phyloP scores from a whole-genome alignment of 2,113 vertebrate species.

The Reinhardtius hippoglossoides region DNA sequence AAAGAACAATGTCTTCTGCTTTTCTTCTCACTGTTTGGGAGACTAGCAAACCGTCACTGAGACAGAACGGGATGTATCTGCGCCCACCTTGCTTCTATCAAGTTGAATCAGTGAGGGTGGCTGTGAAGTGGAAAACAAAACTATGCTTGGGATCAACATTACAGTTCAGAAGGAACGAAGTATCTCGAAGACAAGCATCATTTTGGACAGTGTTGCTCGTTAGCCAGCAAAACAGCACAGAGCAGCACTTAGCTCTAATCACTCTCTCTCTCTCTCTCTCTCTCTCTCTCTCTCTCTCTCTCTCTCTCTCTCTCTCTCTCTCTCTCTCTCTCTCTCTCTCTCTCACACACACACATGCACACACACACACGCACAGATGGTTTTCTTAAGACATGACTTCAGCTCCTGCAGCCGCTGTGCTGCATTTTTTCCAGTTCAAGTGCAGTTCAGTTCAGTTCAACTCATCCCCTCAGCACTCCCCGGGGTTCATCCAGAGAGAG shows the following conservation, averaged over 20 bases:
- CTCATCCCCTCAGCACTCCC: slow-evolving; percentile 55
- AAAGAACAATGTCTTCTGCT: slow-evolving; percentile 25
- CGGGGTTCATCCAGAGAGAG: slow-evolving; percentile 42
- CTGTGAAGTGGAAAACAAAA: slow-evolving; percentile 28
- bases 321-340: slow-evolving; percentile 2
- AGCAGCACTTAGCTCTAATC: slow-evolving; percentile 27
- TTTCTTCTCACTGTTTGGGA: slow-evolving; percentile 17
- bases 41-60: slow-evolving; percentile 15
- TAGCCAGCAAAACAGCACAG: slow-evolving; percentile 26
- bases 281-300: not conserved
- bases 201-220: slow-evolving; percentile 32
- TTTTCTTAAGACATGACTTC: slow-evolving; percentile 57
- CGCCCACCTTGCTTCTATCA: slow-evolving; percentile 51
- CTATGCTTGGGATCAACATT: slow-evolving; percentile 51
- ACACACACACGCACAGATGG: not conserved
- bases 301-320: not conserved
- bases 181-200: slow-evolving; percentile 46
- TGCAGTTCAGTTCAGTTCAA: slow-evolving; percentile 67
- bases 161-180: slow-evolving; percentile 50
- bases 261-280: slow-evolving; percentile 8
- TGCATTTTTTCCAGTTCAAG: slow-evolving; percentile 68
- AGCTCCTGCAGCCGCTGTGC: slow-evolving; percentile 40
- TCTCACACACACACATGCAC: slow-evolving; percentile 1
- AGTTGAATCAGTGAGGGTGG: slow-evolving; percentile 36
- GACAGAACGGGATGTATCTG: slow-evolving; percentile 39